Conservation (phyloP, 2,888 invertebrate species). For the Beris chalybata region DNA sequence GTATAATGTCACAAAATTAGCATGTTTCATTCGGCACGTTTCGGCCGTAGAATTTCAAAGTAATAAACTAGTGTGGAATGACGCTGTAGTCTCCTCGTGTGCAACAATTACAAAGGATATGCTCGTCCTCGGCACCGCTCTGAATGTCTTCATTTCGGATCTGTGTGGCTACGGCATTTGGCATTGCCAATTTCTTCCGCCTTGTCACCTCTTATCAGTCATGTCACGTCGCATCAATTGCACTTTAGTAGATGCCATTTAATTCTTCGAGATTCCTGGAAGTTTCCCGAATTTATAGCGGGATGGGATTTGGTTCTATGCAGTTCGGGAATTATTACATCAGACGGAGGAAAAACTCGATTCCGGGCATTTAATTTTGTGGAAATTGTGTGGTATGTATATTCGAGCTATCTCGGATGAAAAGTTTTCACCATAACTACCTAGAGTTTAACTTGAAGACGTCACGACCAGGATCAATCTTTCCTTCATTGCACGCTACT, state of each 20-base stretch:
- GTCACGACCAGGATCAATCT: no score
- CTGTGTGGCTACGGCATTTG: conserved; percentile 12
- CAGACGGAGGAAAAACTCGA: no score
- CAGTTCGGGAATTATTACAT: no score
- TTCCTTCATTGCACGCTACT: no score
- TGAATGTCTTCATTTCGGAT: conserved; percentile 24
- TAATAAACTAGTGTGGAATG: conserved; percentile 4
- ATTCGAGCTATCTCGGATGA: no score
- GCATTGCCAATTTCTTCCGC: conserved; percentile 22
- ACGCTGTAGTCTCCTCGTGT: conserved; percentile 5
- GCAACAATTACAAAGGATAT: conserved; percentile 19
- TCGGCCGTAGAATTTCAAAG: conserved; percentile 23
- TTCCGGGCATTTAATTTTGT: no score
- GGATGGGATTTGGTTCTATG: background rate
- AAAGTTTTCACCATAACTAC: no score
- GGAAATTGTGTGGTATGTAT: no score
- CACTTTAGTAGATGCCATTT: conserved; percentile 20
- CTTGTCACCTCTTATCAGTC: background rate
- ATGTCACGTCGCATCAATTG: conserved; percentile 26
- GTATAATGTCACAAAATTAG: conserved; percentile 18
- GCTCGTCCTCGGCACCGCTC: no score
- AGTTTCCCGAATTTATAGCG: background rate
- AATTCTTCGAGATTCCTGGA: conserved; percentile 13
- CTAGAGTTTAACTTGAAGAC: no score
- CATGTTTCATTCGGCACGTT: conserved; percentile 29